Base-by-base conservation (phyloP, 2,113 vertebrate species). In the Diglossa brunneiventris region DNA sequence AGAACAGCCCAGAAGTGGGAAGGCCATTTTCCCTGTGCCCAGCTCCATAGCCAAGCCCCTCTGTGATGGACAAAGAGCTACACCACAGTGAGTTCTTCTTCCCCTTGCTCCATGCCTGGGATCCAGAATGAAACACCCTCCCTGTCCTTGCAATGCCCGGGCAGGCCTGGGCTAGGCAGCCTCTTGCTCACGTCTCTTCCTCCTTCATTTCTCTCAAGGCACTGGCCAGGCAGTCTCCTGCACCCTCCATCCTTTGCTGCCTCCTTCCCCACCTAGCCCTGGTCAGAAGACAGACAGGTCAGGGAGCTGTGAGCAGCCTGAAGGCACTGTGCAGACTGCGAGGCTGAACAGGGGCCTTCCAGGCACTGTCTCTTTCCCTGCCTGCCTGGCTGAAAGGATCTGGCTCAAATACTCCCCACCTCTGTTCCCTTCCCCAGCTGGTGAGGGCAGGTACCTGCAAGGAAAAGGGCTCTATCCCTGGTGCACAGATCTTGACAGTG, bases 401-500 rank as follows among this genome's bases (percentile, higher is more conserved):
- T 35, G 58, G 20, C 67, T 76, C 56, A 31, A 72, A 30, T 0
- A 1, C n/a, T 61, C 41, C 62, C 81, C 30, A 3, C 37, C 35
- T 50, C 46, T 3, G 2, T 4, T 41, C 31, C 84, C 63, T 21
- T 59, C 24, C 79, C 62, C 59, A 31, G 61, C 24, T 21, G 1
- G 37, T 0, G 0, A 73, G 33, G 31, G 56, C 37, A 58, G 68
- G 90, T 95, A 99, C 99, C 98, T 99, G 99, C 69, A 99, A 96
- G 81, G 99, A 98, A 76, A 99, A 99, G 26, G 98, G 98, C 96
- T 99, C 99, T 6, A 99, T 98, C 23, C 98, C 99, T 0, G 99
- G 99, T 2, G 98, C 99, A 81, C 99, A 98, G 95, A 99, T 99
- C 98, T 99, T 99, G 83, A 99, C 99, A 2, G 98, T 99, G 95